These are phyloP conservation scores for Amphiura filiformis DNA, from an alignment of 35 echinoderm and acorn worm genomes.

Conservation along the genomic window DNA sequence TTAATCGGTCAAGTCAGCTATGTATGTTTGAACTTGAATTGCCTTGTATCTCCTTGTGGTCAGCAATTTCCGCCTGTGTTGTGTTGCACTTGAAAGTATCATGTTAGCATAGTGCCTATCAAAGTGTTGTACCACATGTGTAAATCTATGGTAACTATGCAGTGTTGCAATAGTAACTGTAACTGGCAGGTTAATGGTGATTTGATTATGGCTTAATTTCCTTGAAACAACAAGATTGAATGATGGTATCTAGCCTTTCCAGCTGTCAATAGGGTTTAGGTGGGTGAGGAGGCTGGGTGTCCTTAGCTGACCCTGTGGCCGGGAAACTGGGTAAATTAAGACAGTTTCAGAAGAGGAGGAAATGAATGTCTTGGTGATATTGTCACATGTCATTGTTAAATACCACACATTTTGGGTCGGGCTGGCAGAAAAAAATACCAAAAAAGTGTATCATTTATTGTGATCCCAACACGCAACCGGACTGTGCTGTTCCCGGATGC, in stretches of 20 bases:
- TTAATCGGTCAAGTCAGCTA: neutral
- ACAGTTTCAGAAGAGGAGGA: no score
- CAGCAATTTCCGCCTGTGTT: neutral
- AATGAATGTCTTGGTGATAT: no score
- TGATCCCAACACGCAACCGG: no score
- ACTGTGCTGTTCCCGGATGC: no score
- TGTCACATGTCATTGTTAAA: no score
- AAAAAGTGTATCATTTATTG: no score
- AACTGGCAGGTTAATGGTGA: neutral
- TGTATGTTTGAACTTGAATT: neutral
- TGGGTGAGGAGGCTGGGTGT: no score
- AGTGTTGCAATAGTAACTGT: neutral
- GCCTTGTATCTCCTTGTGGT: neutral
- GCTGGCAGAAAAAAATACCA: no score
- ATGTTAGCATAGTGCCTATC: neutral
- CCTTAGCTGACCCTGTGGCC: neutral
- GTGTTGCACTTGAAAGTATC: neutral
- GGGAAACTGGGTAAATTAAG: no score
- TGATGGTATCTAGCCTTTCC: neutral
- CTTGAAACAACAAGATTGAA: neutral
- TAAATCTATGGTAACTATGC: neutral
- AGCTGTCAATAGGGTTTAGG: neutral
- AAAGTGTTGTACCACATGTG: no score
- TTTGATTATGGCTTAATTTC: conserved; percentile 7
- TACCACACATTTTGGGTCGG: no score